phyloP scores from a whole-genome alignment of 2,888 invertebrate genomes.

The Drosophila melanocephala region DNA sequence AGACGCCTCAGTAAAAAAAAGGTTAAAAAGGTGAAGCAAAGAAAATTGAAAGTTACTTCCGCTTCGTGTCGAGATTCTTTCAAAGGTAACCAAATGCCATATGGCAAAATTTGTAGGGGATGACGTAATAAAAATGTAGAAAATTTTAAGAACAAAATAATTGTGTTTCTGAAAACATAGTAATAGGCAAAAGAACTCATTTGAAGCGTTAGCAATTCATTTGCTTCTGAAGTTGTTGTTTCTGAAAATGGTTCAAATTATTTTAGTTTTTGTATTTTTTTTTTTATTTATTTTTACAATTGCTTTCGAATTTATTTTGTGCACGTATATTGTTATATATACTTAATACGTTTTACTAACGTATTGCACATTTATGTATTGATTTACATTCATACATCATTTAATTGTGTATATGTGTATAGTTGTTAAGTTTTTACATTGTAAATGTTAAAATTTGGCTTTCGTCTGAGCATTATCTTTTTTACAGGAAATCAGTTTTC shows the following conservation, averaged over 20 bases:
- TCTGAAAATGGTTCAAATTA: background rate
- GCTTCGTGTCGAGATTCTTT: constrained; percentile 40
- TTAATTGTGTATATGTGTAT: constrained; percentile 18
- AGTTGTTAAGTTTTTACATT: constrained; percentile 67
- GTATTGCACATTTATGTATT: constrained; percentile 25
- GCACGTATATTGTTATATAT: constrained; percentile 40
- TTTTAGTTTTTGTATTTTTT: constrained; percentile 3
- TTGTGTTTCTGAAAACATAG: background rate
- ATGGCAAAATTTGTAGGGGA: constrained; percentile 29
- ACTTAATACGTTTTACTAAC: constrained; percentile 39
- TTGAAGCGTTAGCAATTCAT: background rate
- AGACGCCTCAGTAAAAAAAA: constrained; percentile 8
- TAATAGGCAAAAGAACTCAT: background rate
- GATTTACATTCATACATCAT: constrained; percentile 44
- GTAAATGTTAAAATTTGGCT: constrained; percentile 68
- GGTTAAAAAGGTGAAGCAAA: constrained; percentile 21
- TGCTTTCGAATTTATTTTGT: constrained; percentile 51
- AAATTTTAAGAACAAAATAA: background rate
- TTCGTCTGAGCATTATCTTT: constrained; percentile 69
- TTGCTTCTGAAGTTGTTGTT: no score
- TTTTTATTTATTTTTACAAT: constrained; percentile 52
- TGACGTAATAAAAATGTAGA: background rate
- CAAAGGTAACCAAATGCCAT: constrained; percentile 24
- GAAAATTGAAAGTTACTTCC: constrained; percentile 64
- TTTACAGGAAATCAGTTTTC: constrained; percentile 59